phyloP scores from a whole-genome alignment of 2,113 vertebrate genomes.

The Hyaena hyaena region DNA sequence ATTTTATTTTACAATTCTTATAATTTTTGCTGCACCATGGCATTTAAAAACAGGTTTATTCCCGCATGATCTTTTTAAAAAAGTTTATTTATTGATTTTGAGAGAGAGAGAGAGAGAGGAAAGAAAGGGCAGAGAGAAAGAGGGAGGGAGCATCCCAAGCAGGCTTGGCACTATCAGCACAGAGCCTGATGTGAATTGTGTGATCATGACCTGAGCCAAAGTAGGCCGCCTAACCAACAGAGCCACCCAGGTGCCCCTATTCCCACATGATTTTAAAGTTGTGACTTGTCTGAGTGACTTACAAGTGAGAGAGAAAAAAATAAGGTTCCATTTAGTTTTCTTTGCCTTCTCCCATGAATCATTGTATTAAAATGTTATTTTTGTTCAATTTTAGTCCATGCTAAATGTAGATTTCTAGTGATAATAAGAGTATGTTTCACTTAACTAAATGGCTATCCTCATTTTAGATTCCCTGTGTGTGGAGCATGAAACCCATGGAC shows the following conservation, averaged over 20 bases:
- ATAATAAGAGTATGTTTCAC: not conserved
- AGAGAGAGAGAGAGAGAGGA: no score
- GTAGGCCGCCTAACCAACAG: no score
- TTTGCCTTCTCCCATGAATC: not conserved
- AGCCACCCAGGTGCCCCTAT: not conserved
- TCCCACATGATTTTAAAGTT: constrained; percentile 35
- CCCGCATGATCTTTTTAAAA: not conserved
- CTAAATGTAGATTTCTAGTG: not conserved
- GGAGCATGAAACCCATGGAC: not conserved
- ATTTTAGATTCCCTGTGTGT: not conserved
- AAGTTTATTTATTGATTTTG: no score
- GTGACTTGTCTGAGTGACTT: not conserved
- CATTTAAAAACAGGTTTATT: constrained; percentile 36
- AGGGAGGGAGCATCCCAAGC: no score
- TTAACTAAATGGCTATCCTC: not conserved
- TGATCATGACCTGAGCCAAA: no score
- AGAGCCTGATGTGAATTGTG: no score
- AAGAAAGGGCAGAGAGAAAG: no score
- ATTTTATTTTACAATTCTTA: constrained; percentile 30
- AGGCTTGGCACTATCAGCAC: no score
- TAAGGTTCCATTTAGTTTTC: constrained; percentile 1
- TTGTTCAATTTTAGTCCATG: not conserved
- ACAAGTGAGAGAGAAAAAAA: not conserved
- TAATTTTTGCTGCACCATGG: not conserved
- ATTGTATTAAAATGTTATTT: constrained; percentile 16